These are phyloP conservation scores for Zootoca vivipara DNA, from an alignment of 2,113 vertebrate species.

Conservation along the genomic window DNA sequence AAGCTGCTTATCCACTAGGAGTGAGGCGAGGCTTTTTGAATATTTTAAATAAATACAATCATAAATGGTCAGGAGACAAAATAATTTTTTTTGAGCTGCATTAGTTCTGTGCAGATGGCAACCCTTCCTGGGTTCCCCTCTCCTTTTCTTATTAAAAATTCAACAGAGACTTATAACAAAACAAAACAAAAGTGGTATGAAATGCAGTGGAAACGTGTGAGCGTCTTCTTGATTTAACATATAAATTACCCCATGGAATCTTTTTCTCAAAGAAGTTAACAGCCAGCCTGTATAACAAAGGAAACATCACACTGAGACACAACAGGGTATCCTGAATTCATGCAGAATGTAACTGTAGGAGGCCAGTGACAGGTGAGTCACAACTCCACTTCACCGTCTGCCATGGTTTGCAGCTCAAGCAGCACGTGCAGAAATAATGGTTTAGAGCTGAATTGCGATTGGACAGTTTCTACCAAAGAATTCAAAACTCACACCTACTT, in stretches of 20 bases:
- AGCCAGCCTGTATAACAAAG: neutral
- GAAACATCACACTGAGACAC: neutral
- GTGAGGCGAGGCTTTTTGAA: neutral
- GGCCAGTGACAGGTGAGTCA: neutral
- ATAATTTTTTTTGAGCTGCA: neutral
- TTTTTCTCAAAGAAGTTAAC: neutral
- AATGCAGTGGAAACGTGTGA: neutral
- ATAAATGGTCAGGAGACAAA: neutral
- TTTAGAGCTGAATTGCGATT: neutral
- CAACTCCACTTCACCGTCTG: neutral
- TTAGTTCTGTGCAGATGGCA: neutral
- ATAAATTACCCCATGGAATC: neutral
- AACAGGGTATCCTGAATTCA: neutral
- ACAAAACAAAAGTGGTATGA: neutral
- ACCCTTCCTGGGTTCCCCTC: neutral
- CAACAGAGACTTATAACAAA: neutral
- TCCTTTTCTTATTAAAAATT: neutral
- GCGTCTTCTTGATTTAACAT: neutral
- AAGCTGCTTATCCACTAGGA: neutral
- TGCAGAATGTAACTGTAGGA: neutral
- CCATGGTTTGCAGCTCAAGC: neutral
- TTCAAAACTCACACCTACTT: constrained; percentile 34
- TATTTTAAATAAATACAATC: neutral
- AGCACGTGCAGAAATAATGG: neutral
- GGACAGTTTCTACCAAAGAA: neutral